phyloP scores from a whole-genome alignment of 2,113 vertebrate species.

The Herpetotheres cachinnans region DNA sequence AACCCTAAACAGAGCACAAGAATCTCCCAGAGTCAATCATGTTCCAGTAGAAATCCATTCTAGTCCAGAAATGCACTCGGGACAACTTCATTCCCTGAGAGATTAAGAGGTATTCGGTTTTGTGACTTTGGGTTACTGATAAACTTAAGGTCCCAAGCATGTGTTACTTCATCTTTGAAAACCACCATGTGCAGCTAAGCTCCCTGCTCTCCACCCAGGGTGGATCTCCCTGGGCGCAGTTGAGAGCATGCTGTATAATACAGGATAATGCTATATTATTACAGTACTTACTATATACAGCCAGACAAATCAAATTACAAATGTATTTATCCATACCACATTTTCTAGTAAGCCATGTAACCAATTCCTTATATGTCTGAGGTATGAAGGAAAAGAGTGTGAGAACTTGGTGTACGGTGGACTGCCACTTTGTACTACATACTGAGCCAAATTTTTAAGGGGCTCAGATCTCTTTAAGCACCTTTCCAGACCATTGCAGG shows the following conservation, averaged over 20 bases:
- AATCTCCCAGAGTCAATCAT: neutral
- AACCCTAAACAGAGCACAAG: neutral
- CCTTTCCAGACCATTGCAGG: neutral
- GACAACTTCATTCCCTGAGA: neutral
- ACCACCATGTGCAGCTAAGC: neutral
- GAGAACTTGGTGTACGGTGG: neutral
- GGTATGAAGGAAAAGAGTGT: neutral
- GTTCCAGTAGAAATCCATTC: neutral
- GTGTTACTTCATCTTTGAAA: conserved; percentile 5
- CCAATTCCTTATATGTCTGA: neutral
- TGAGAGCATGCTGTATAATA: conserved; percentile 25
- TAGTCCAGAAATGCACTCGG: neutral
- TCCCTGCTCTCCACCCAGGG: conserved; percentile 45
- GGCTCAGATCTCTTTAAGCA: neutral
- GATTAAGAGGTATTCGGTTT: neutral
- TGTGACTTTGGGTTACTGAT: neutral
- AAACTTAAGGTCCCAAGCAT: neutral
- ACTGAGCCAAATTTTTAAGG: neutral
- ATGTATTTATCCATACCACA: conserved; percentile 26
- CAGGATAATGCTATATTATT: conserved; percentile 63
- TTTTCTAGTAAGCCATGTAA: conserved; percentile 4
- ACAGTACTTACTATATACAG: conserved; percentile 29
- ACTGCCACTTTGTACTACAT: neutral
- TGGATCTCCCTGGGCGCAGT: conserved; percentile 25
- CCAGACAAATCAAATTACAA: conserved; percentile 45